Base-by-base conservation (phyloP, 2,797 vertebrate genomes). In the Dendrocincla tyrannina region DNA sequence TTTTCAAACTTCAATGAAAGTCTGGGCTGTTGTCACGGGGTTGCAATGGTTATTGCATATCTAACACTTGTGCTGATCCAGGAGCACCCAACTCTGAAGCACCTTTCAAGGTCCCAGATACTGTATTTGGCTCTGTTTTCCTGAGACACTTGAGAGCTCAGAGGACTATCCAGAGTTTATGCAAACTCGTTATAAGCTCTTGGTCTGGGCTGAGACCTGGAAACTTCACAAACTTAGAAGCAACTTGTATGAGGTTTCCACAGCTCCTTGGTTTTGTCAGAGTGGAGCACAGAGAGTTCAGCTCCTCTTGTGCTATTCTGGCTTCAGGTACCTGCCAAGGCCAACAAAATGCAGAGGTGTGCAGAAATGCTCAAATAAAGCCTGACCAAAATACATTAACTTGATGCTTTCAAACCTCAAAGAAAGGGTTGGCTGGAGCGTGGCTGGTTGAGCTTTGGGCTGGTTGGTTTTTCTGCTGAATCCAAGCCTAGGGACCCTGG, bases 261-360 rank as follows among this genome's bases (percentile, higher is more conserved):
- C 28, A 60, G 42, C 53, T 93, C 59, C 32, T 88, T 73, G 67
- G 49, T 83, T 94, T 89, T 91, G 83, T 56, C 17, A 37, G 66
- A 46, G 32, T 10, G 25, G 32, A 94, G 42, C 37, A 77, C 7
- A 42, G 46, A 37, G 69, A 81, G 58, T 73, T 84, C 39, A 81
- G 39, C 53, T 88, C 50, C 72, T 78, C 30, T 52, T 74, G 58
- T 2, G 17, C 44, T 52, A 13, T 69, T 81, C 41, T 3, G 28
- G 82, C 58, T 87, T 88, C 49, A 23, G 81, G 81, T 78, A 55
- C 28, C 5, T 90, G 93, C 94, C 95, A 96, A 96, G 96, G 85
- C 78, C 91, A 95, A 93, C 73, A 80, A 63, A 85, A 25, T 42
- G 56, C 78, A 76, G 66, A 89, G 28, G 68, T 55, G 67, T 79